Base-by-base conservation (phyloP, 2,888 invertebrate genomes). In the Philereme transversata region DNA sequence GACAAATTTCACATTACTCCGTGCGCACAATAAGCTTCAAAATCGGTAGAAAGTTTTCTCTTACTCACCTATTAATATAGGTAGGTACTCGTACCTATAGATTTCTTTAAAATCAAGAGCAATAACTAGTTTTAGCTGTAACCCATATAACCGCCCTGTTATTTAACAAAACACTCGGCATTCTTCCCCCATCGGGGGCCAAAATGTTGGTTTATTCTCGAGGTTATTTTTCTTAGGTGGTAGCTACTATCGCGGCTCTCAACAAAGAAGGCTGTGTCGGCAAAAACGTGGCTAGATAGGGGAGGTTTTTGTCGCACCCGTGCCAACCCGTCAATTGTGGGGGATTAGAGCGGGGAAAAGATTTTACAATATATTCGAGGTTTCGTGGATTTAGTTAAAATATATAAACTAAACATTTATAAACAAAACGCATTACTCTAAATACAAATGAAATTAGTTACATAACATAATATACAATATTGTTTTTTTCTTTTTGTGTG, bases 211-310 rank as follows among this genome's bases (percentile, higher is more conserved):
- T 59, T 56, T 62, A 56, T 58, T 62, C 48, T 62, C 52, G 46
- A 54, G 64, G 69, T 68, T 74, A 77, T 78, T 76, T 78, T 78
- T 77, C 75, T 76, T 73, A 69, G 62, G 73, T 61, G 70, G 68
- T 71, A 22, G 22, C 22, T 22, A 69, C 70, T 72, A 78, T 71
- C 68, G 69, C 40, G 40, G 40, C 60, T 67, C 70, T 68, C 51
- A 66, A 74, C 77, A 77, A 77, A 70, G 63, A 73, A 69, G 62
- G 70, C 73, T 75, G 76, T 68, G 69, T 67, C 72, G 57, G 66
- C 77, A 78, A 77, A 79, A 79, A 79, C 78, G 71, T 48, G 51
- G 57, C 62, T 38, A 57, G 60, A 57, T 56, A 56, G 59, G 63
- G 63, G 63, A 49, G 49, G 63, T 63, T 63, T 63, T 63, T 63